Percentiles rank a stretch among this genome's conserved stretches.
These are phyloP conservation scores for Micrasema minimum DNA, from an alignment of 1,140 invertebrate genomes.

Conservation along the genomic window DNA sequence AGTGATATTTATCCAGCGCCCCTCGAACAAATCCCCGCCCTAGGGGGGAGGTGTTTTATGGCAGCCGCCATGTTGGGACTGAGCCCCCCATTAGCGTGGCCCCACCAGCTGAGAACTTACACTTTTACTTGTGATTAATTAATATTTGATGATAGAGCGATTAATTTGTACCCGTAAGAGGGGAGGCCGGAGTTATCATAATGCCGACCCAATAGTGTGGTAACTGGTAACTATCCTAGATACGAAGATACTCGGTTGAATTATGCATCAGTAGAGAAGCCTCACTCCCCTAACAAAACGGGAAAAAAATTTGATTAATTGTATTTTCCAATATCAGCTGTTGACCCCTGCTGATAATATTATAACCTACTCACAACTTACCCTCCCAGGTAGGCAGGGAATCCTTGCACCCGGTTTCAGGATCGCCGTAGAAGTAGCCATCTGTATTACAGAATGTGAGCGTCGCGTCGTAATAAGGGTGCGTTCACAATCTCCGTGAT, in stretches of 20 bases:
- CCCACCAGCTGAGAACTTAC: constrained; percentile 19
- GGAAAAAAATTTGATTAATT: too few relatives aligned
- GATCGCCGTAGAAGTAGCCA: too few relatives aligned
- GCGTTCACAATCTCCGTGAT: constrained; percentile 24
- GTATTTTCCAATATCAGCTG: too few relatives aligned
- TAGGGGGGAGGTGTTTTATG: constrained; percentile 21
- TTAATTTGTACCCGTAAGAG: constrained; percentile 10
- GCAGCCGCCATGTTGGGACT: constrained; percentile 29
- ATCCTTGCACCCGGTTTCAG: neutral
- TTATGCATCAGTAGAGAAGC: too few relatives aligned
- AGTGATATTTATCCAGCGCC: constrained; percentile 13
- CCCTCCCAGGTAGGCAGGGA: neutral
- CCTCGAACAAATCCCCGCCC: constrained; percentile 10
- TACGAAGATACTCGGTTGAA: too few relatives aligned
- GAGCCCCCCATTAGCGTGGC: constrained; percentile 26
- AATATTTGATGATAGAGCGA: constrained; percentile 29
- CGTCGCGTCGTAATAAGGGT: constrained; percentile 14
- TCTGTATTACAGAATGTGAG: neutral
- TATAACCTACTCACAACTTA: neutral
- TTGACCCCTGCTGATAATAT: too few relatives aligned
- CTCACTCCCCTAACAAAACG: too few relatives aligned
- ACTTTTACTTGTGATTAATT: constrained; percentile 33
- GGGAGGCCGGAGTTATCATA: too few relatives aligned
- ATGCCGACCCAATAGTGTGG: too few relatives aligned
- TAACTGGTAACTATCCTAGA: too few relatives aligned